Evolutionary conservation across 1,140 invertebrate genomes (phyloP).

Genomic region (Ostrea edulis): DNA sequence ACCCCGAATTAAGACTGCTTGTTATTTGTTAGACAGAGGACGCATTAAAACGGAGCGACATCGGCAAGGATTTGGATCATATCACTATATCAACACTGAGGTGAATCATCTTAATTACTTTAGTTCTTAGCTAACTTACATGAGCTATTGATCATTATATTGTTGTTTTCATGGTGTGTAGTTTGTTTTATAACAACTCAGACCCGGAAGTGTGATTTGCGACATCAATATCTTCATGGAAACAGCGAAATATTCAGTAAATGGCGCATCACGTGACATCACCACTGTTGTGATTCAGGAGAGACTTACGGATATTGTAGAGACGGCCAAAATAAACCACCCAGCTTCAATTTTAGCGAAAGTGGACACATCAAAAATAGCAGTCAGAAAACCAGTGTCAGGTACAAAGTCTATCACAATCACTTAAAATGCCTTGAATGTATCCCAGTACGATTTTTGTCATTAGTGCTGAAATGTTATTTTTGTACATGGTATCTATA

Average conservation of each 20-base stretch:
- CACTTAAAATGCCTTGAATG: too few species aligned
- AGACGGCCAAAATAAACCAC: background rate
- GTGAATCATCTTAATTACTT: background rate
- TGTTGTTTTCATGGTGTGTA: background rate
- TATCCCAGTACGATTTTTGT: too few species aligned
- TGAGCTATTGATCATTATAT: background rate
- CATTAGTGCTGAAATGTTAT: too few species aligned
- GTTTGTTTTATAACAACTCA: background rate
- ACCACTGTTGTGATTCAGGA: background rate
- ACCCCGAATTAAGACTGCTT: background rate
- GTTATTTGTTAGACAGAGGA: background rate
- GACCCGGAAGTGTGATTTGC: background rate
- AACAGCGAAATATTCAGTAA: background rate
- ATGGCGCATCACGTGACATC: background rate
- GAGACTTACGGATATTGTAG: background rate
- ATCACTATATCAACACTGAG: background rate
- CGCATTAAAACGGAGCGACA: background rate
- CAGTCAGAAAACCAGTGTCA: background rate
- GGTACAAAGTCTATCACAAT: background rate
- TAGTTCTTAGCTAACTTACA: background rate
- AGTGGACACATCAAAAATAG: background rate
- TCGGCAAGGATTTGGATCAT: background rate
- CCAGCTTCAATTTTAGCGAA: background rate
- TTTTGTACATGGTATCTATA: too few species aligned
- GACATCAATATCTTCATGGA: background rate